phyloP scores from a whole-genome alignment of 2,797 vertebrate genomes.

The Acrossocheilus fasciatus region DNA sequence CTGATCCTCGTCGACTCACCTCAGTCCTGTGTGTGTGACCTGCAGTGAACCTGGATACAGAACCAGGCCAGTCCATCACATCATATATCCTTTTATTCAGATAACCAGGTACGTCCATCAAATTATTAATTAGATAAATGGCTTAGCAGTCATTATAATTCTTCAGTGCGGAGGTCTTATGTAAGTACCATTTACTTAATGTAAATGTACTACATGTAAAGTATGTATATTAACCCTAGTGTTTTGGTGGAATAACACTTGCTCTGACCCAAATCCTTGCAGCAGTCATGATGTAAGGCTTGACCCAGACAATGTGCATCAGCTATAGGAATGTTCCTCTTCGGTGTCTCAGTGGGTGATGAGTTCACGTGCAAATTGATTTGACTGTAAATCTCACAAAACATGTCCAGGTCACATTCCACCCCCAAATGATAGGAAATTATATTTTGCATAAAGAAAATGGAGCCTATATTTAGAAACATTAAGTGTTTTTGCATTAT shows the following conservation, averaged over 20 bases:
- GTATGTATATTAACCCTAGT: not conserved
- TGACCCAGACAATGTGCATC: slow-evolving; percentile 12
- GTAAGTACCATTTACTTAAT: not conserved
- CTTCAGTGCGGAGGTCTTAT: not conserved
- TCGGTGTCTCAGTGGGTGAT: not conserved
- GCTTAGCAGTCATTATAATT: not conserved
- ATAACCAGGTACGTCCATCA: not conserved
- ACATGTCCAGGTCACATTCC: not conserved
- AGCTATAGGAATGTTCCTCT: not conserved
- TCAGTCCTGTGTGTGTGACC: slow-evolving; percentile 27
- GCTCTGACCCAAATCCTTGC: slow-evolving; percentile 10
- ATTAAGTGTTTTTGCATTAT: not conserved
- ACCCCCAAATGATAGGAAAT: not conserved
- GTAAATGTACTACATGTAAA: not conserved
- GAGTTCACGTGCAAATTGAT: not conserved
- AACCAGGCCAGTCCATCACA: slow-evolving; percentile 11
- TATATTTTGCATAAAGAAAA: not conserved
- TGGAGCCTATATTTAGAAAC: not conserved
- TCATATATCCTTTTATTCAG: not conserved
- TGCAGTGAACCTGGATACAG: slow-evolving; percentile 25
- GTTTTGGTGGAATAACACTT: not conserved
- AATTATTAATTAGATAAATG: not conserved
- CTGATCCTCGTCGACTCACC: not conserved
- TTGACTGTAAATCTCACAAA: not conserved
- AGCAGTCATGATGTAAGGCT: not conserved